phyloP scores from a whole-genome alignment of 2,888 invertebrate species.

The Sthenelais limicola region DNA sequence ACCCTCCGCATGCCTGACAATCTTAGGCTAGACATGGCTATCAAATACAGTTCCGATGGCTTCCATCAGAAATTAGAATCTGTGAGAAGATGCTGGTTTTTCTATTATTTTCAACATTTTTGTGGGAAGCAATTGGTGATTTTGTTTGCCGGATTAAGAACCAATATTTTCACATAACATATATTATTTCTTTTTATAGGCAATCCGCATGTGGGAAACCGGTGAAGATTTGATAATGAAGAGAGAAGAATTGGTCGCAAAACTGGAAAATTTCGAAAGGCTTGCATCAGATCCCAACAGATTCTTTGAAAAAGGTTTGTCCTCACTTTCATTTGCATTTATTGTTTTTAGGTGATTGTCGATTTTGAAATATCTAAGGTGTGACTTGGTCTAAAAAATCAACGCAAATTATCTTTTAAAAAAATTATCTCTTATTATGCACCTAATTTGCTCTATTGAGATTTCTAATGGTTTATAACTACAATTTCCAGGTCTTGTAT shows the following conservation, averaged over 20 bases:
- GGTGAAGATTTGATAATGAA: conserved; percentile 63
- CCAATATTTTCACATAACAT: not conserved
- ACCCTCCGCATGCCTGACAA: conserved; percentile 68
- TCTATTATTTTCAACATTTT: not conserved
- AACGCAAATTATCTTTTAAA: too few species aligned
- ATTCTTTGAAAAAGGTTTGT: conserved; percentile 70
- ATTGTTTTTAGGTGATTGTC: too few species aligned
- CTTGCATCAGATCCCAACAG: conserved; percentile 71
- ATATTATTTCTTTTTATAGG: conserved; percentile 52
- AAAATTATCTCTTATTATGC: too few species aligned
- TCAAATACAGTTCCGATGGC: conserved; percentile 70
- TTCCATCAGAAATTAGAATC: conserved; percentile 61
- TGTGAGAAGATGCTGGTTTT: conserved; percentile 52
- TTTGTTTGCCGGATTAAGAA: not conserved
- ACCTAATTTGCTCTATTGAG: too few species aligned
- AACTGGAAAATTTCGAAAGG: conserved; percentile 71
- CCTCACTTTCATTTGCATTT: too few species aligned
- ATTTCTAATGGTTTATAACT: too few species aligned
- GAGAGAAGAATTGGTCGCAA: conserved; percentile 66
- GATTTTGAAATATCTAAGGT: too few species aligned
- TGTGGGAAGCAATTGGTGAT: not conserved
- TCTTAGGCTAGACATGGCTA: conserved; percentile 71
- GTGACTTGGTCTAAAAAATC: too few species aligned
- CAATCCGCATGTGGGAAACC: conserved; percentile 69
- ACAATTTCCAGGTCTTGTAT: too few species aligned